Conservation (phyloP, 1,140 invertebrate species). For the Musca vetustissima region DNA sequence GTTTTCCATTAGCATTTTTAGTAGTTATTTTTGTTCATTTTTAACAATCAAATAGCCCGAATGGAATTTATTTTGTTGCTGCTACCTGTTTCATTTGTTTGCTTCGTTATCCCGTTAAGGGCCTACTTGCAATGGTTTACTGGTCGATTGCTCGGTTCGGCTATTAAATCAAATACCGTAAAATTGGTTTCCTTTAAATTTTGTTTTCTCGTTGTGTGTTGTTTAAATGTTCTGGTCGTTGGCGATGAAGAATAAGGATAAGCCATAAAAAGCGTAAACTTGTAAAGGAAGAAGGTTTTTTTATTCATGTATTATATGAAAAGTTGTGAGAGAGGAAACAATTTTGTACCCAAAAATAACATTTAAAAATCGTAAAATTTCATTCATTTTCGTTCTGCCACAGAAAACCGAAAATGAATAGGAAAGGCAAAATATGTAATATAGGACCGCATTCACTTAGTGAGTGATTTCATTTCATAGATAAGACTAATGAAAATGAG, state of each 20-base stretch:
- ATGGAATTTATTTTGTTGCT: neutral
- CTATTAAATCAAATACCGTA: constrained; percentile 24
- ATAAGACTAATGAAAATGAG: constrained; percentile 7
- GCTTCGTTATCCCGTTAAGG: neutral
- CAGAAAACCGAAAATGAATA: neutral
- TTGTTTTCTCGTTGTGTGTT: neutral
- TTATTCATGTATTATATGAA: neutral
- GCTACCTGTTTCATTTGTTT: neutral
- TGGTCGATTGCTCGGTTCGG: neutral
- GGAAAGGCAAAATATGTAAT: neutral
- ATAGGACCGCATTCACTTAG: neutral
- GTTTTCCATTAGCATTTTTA: constrained; percentile 20
- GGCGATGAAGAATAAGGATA: neutral
- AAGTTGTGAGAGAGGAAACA: neutral
- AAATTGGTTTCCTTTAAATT: constrained; percentile 14
- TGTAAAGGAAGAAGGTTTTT: neutral
- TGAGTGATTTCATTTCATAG: constrained; percentile 7
- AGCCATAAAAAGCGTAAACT: neutral
- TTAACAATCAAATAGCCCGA: neutral
- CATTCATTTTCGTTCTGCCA: neutral
- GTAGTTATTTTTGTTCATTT: constrained; percentile 6
- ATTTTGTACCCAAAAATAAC: neutral
- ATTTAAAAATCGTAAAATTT: constrained; percentile 10
- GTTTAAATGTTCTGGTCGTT: neutral
- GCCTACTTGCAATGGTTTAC: neutral